Base-by-base conservation (phyloP, 2,113 vertebrate species). In the Chroicocephalus ridibundus region DNA sequence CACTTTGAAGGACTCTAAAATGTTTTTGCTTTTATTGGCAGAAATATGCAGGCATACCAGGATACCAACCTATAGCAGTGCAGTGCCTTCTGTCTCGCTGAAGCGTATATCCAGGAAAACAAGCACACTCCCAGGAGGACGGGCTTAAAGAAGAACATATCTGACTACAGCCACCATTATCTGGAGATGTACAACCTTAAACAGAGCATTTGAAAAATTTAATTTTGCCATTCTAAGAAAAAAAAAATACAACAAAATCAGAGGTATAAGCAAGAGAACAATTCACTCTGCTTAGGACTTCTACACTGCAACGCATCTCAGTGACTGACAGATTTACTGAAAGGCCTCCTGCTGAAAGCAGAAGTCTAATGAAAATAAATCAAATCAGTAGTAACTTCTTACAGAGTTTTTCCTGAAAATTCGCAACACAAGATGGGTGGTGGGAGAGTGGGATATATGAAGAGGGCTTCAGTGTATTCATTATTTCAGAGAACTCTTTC, bases 91-190 rank as follows among this genome's bases (percentile, higher is more conserved):
- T 98, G 86, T 99, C 99, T 57, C 32, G 85, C 26, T 99, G 98
- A 68, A 99, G 98, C 57, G 97, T 97, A 94, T 99, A 99, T 38
- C 99, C 99, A 80, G 99, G 98, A 77, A 98, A 97, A 94, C 99
- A 99, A 42, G 93, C 95, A 95, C 99, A 99, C 69, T 98, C 97
- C 99, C 99, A 99, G 76, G 97, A 97, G 18, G 47, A 95, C 1
- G 98, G 98, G 64, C 96, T 97, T 80, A 98, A 84, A 34, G 97
- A 94, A 58, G 97, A 96, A 84, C 99, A 99, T 82, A 98, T 97
- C 93, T 99, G 99, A 96, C 99, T 99, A 93, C 99, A 99, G 13
- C 98, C 99, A 29, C 99, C 99, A 47, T 98, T 99, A 94, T 99
- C 99, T 94, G 98, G 97, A 47, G 99, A 99, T 3, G 97, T 98